Evolutionary conservation across 2,113 vertebrate genomes (phyloP).

Genomic region (Pseudopodoces humilis): DNA sequence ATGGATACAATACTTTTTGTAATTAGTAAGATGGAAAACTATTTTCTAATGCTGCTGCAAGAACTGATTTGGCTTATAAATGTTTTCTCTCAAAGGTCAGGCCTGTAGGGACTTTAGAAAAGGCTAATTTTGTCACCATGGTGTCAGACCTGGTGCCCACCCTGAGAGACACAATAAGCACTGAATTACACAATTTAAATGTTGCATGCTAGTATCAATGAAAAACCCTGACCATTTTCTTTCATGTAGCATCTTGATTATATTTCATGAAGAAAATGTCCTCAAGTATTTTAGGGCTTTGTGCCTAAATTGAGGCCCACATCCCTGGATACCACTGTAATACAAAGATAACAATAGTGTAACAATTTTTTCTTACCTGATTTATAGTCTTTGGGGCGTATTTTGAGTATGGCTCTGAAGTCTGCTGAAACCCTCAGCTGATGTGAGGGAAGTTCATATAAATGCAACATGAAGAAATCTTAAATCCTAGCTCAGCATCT

Average conservation of each 20-base stretch:
- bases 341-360: not conserved
- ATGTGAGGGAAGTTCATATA: not conserved
- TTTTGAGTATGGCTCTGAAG: not conserved
- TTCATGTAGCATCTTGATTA: not conserved
- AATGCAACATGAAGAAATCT: not conserved
- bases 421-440: not conserved
- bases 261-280: not conserved
- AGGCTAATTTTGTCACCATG: constrained; percentile 34
- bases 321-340: not conserved
- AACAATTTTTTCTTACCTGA: not conserved
- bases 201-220: not conserved
- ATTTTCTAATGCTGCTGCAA: constrained; percentile 28
- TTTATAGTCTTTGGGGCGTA: not conserved
- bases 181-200: not conserved
- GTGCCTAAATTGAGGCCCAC: not conserved
- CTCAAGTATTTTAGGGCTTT: not conserved
- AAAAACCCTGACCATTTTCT: not conserved
- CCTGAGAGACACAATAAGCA: not conserved
- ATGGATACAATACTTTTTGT: constrained; percentile 20
- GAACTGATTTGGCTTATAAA: constrained; percentile 33
- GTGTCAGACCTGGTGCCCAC: constrained; percentile 23
- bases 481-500: not conserved
- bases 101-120: not conserved
- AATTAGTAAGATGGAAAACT: constrained; percentile 48
- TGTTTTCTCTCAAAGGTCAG: constrained; percentile 40